Percentiles rank a stretch among this genome's conserved stretches.
phyloP scores from a whole-genome alignment of 2,888 invertebrate genomes.

The Eupithecia dodoneata region DNA sequence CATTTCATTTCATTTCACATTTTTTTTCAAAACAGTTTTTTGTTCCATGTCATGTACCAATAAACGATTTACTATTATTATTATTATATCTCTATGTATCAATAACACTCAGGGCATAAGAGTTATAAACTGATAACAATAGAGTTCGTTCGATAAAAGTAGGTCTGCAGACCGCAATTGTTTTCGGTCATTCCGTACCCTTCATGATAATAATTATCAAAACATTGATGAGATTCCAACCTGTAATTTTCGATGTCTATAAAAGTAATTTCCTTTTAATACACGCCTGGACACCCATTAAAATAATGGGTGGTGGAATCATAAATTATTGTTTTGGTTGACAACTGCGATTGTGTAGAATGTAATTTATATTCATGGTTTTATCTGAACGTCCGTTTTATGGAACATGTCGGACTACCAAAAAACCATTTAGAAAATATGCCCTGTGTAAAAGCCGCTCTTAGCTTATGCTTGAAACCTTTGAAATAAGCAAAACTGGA shows the following conservation, averaged over 20 bases:
- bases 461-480: neutral
- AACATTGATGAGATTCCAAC: slow-evolving; percentile 15
- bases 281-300: slow-evolving; percentile 25
- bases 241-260: slow-evolving; percentile 24
- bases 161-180: neutral
- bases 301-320: slow-evolving; percentile 28
- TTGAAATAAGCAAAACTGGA: neutral
- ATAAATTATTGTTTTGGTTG: slow-evolving; percentile 36
- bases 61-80: too few relatives aligned
- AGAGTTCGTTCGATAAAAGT: neutral
- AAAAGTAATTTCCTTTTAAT: slow-evolving; percentile 28
- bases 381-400: slow-evolving; percentile 34
- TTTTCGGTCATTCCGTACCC: slow-evolving; percentile 8
- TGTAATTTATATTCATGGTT: slow-evolving; percentile 38
- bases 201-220: slow-evolving; percentile 16
- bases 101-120: neutral
- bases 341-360: slow-evolving; percentile 33
- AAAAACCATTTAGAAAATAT: slow-evolving; percentile 16
- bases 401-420: slow-evolving; percentile 26
- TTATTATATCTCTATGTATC: neutral
- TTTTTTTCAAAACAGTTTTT: too few relatives aligned
- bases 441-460: neutral
- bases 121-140: neutral
- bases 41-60: too few relatives aligned
- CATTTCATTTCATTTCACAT: too few relatives aligned